phyloP scores from a whole-genome alignment of 2,113 vertebrate species.

The Gallinago paraguaiae region DNA sequence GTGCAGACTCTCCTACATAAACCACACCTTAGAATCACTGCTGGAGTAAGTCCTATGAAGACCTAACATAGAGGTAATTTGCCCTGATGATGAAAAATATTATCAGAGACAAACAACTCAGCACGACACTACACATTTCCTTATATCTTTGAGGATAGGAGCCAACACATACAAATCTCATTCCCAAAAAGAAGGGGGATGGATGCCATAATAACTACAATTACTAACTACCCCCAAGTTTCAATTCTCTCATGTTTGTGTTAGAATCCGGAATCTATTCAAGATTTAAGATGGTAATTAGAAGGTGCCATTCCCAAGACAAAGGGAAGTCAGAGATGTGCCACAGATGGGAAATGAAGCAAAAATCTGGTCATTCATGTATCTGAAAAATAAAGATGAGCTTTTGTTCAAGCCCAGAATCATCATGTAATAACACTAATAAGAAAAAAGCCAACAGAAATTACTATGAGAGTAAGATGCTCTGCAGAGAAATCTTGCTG shows the following conservation, averaged over 20 bases:
- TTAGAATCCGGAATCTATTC: background rate
- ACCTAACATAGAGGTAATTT: background rate
- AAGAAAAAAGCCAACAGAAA: background rate
- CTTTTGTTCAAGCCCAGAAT: background rate
- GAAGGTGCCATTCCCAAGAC: background rate
- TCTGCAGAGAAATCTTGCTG: background rate
- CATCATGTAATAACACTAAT: background rate
- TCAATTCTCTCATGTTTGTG: background rate
- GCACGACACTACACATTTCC: background rate
- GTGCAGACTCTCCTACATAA: background rate
- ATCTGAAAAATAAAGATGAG: background rate
- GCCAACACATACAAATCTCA: background rate
- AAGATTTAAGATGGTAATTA: background rate
- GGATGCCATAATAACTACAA: background rate
- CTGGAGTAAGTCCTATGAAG: background rate
- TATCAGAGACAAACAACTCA: background rate
- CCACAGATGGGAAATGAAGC: background rate
- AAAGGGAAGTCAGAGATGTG: background rate
- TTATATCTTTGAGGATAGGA: background rate
- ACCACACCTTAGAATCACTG: background rate
- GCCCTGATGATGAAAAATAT: background rate
- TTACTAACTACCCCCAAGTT: background rate
- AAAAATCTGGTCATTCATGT: background rate
- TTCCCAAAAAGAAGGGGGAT: background rate
- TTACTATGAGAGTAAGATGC: background rate